Base-by-base conservation (phyloP, 2,797 vertebrate genomes). In the Cuniculus paca region DNA sequence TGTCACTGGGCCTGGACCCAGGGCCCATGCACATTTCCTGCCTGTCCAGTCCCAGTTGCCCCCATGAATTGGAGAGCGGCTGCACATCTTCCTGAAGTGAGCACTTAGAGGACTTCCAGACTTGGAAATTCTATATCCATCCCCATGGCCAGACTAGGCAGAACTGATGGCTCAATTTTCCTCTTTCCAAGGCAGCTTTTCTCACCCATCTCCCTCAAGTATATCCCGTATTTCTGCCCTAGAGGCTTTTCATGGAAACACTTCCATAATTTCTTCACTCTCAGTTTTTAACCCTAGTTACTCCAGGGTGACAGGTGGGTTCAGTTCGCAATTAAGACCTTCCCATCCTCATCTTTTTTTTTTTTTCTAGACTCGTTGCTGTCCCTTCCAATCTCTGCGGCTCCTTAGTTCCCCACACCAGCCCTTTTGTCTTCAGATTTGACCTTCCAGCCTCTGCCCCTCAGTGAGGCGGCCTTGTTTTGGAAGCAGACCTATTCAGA, bases 391-490 rank as follows among this genome's bases (percentile, higher is more conserved):
- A 94, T 79, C 54, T 60, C 34, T 78, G 91, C 91, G 75, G 48
- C 58, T 81, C 58, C 26, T 81, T 78, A 70, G 74, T 81, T 70
- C 19, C 58, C 28, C 72, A 90, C 52, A 85, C 31, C 61, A 74
- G 60, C 63, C 10, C 22, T 20, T 97, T 87, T 95, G 86, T 90
- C 85, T 60, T 56, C 75, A 84, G 50, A 70, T 83, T 92, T 93
- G 81, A 83, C 88, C 77, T 92, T 56, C 58, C 68, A 80, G 63
- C 78, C 60, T 86, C 61, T 89, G 28, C 22, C 56, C 80, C 60
- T 92, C 42, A 77, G 45, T 60, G 88, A 83, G 79, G 88, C 58
- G 54, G 94, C 83, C 65, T 80, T 91, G 65, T 88, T 92, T 96
- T 95, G 58, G 70, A 91, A 90, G 77, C 82, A 50, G 82, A 81